Conservation (phyloP, 2,888 invertebrate genomes). For the Pocota personata region DNA sequence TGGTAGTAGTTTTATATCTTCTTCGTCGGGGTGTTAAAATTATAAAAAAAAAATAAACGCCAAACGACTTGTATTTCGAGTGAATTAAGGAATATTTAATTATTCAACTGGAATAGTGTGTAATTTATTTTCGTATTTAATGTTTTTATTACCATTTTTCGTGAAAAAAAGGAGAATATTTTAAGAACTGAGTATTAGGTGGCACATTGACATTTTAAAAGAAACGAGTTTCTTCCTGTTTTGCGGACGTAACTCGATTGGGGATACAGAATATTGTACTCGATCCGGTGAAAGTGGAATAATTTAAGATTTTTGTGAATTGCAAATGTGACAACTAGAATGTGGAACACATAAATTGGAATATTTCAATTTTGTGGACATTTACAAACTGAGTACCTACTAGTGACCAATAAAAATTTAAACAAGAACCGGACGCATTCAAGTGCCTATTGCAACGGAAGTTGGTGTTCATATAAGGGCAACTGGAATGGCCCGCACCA, state of each 20-base stretch:
- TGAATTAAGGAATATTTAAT: conserved; percentile 12
- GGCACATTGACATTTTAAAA: conserved; percentile 26
- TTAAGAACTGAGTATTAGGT: neutral
- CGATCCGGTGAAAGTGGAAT: conserved; percentile 67
- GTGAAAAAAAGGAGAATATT: neutral
- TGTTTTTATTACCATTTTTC: neutral
- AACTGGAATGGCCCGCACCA: neutral
- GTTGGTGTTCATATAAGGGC: neutral
- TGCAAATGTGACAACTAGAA: conserved; percentile 21
- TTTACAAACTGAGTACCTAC: neutral
- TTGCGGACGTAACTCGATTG: conserved; percentile 25
- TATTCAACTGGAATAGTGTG: neutral
- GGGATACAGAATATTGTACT: conserved; percentile 47
- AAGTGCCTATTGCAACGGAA: neutral
- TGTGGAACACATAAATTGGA: conserved; percentile 41
- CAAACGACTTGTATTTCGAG: neutral
- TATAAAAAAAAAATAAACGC: neutral
- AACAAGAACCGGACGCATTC: neutral
- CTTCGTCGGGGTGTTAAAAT: conserved; percentile 9
- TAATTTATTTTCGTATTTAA: neutral
- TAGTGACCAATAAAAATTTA: neutral
- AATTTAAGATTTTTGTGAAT: conserved; percentile 36
- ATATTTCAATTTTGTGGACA: neutral
- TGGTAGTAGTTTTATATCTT: conserved; percentile 26
- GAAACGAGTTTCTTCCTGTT: conserved; percentile 57